Percentiles rank a stretch among this genome's conserved stretches.
Conservation (phyloP, 2,797 vertebrate species). For the Tympanoctomys barrerae region DNA sequence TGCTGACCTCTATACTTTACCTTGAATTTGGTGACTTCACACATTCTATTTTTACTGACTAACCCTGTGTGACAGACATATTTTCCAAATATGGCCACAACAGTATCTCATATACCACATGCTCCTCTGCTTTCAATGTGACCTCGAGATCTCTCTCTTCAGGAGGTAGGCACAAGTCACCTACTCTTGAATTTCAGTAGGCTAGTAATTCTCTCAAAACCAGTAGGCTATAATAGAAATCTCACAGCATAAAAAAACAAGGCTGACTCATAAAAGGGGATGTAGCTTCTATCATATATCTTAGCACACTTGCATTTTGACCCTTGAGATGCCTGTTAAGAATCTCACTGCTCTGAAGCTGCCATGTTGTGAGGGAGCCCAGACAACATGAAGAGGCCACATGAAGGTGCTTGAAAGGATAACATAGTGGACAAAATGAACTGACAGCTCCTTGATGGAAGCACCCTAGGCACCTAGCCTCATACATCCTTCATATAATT, state of each 20-base stretch:
- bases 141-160: constrained; percentile 42
- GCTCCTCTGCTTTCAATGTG: constrained; percentile 27
- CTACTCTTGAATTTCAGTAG: constrained; percentile 14
- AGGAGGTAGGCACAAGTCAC: background rate
- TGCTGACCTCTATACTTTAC: constrained; percentile 52
- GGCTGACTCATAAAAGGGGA: background rate
- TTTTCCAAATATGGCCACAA: constrained; percentile 61
- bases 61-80: constrained; percentile 38
- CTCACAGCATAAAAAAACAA: background rate
- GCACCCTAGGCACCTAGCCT: background rate
- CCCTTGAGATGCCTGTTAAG: background rate
- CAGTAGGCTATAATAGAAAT: constrained; percentile 39
- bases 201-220: constrained; percentile 21
- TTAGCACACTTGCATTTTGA: constrained; percentile 12
- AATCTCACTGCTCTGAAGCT: background rate
- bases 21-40: constrained; percentile 71
- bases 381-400: background rate
- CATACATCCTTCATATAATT: constrained; percentile 19
- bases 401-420: background rate
- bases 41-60: constrained; percentile 66
- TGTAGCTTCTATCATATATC: background rate
- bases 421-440: background rate
- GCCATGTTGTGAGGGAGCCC: constrained; percentile 23
- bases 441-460: background rate
- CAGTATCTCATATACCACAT: constrained; percentile 23